Evolutionary conservation across 2,797 vertebrate species (phyloP), one percentile per base, ranked within the genome.

Genomic region (Rhynchotus rufescens): DNA sequence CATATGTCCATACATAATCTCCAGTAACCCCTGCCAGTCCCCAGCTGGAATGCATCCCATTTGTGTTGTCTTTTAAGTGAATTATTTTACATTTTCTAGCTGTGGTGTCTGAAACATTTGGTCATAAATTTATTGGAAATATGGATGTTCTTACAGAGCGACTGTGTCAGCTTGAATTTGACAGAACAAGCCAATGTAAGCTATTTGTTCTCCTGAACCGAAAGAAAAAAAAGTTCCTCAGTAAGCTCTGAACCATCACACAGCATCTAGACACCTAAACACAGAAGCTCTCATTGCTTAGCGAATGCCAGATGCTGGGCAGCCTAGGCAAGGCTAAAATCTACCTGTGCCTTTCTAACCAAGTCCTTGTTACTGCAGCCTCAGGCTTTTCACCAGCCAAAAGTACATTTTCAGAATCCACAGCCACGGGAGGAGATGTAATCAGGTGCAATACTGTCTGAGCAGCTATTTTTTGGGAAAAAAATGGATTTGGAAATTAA

Each of bases 41-140:
- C 64, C 47, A 85, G 25, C 79, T 91, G 88, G 66, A 93, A 88
- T 38, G 79, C 54, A 36, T 84, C 82, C 60, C 60, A 84, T 1
- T 44, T 89, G 42, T 65, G 14, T 59, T 94, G 74, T 64, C 22
- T 89, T 91, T 92, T 84, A 89, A 94, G 67, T 72, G 44, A 95
- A 93, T 90, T 95, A 78, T 72, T 95, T 96, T 83, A 86, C 22
- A 34, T 92, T 93, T 94, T 90, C 66, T 92, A 69, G 52, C 86
- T 75, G 36, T 66, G 51, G 28, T 73, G 13, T 30, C 74, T 86
- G 44, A 95, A 95, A 66, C 40, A 83, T 59, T 84, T 79, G 10
- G 25, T 77, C 83, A n/a, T 62, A 93, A 93, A 92, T 80, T 75
- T 44, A 61, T 10, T 28, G 61, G 56, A 92, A 95, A 86, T 80